Conservation (phyloP, 64 coral and sea anemone genomes). For the Exaiptasia diaphana region DNA sequence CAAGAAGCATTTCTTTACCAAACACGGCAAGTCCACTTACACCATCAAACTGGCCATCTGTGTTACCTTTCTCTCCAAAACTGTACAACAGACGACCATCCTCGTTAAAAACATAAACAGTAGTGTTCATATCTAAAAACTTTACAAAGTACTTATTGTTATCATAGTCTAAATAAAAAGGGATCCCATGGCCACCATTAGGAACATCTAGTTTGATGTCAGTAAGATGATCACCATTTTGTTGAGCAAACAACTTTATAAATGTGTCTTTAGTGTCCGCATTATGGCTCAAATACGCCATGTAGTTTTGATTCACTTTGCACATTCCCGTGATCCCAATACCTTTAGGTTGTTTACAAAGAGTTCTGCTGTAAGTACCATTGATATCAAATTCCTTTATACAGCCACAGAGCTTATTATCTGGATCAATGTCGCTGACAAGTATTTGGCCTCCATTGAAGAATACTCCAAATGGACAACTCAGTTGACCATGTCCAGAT, state of each 20-base stretch:
- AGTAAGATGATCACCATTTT: no score
- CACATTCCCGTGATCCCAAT: no score
- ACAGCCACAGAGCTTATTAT: background rate
- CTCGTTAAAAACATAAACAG: constrained; percentile 18
- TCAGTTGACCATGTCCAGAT: background rate
- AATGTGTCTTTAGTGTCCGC: no score
- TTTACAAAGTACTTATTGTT: constrained; percentile 17
- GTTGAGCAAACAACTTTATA: no score
- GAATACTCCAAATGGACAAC: background rate
- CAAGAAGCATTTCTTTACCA: constrained; percentile 11
- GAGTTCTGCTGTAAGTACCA: background rate
- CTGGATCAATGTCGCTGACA: background rate
- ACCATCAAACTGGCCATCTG: background rate
- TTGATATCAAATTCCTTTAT: background rate
- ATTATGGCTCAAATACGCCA: no score
- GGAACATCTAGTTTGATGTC: no score
- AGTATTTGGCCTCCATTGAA: background rate
- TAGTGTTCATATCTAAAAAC: background rate
- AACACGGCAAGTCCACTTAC: background rate
- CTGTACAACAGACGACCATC: background rate
- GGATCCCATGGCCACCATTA: no score
- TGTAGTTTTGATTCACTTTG: no score
- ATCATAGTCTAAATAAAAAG: constrained; percentile 9
- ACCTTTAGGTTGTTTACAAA: no score
- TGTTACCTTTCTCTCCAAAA: background rate